phyloP scores from a whole-genome alignment of 2,797 vertebrate genomes.

The Serranus cabrilla region DNA sequence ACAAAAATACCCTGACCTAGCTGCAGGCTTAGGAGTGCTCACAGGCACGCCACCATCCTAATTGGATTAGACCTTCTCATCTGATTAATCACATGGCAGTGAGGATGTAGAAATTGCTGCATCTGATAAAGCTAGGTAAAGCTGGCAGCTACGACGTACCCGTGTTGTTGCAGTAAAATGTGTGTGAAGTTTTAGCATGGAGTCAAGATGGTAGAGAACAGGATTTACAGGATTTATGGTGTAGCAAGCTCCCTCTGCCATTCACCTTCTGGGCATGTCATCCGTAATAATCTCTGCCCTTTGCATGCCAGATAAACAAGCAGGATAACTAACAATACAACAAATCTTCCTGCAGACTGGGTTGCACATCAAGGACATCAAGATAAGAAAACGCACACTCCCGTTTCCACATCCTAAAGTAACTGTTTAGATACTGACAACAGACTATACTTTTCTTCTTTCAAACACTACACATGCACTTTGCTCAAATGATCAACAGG shows the following conservation, averaged over 20 bases:
- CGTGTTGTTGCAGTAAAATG: neutral
- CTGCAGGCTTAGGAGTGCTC: slow-evolving; percentile 66
- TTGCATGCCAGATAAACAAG: slow-evolving; percentile 3
- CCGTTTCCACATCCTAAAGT: too few relatives aligned
- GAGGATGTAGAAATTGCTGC: slow-evolving; percentile 44
- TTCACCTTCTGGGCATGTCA: slow-evolving; percentile 2
- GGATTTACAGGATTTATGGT: neutral
- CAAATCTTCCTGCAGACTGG: neutral
- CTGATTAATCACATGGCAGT: slow-evolving; percentile 76
- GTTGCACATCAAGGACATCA: neutral
- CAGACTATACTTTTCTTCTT: too few relatives aligned
- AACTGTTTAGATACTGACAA: too few relatives aligned
- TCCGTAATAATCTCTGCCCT: slow-evolving; percentile 10
- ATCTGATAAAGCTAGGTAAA: slow-evolving; percentile 43
- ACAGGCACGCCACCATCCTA: slow-evolving; percentile 60
- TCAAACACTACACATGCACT: too few relatives aligned
- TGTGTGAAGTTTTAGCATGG: neutral
- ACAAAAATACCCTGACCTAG: slow-evolving; percentile 75
- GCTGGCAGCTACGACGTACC: neutral
- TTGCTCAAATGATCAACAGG: too few relatives aligned
- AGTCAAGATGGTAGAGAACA: neutral
- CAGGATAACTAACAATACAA: neutral
- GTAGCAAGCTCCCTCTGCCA: neutral
- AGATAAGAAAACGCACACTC: too few relatives aligned
- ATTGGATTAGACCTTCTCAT: slow-evolving; percentile 80